A percentile compares a stretch with the other conserved stretches of the same genome.
Evolutionary conservation across 2,797 vertebrate genomes (phyloP).

Genomic region (Danio aesculapii): DNA sequence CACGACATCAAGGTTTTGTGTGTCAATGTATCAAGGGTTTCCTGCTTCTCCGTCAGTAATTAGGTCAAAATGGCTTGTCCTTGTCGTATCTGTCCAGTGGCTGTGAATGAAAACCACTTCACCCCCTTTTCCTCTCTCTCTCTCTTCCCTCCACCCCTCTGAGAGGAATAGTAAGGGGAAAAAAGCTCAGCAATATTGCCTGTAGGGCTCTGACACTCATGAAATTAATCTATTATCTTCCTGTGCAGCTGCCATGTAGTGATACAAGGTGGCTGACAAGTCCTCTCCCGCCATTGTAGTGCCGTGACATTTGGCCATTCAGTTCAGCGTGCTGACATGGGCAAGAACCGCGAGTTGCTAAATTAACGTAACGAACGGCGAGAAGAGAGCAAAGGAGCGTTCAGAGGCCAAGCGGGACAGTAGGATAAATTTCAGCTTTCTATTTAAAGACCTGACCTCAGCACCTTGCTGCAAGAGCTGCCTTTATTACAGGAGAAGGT

Average conservation of each 20-base stretch:
- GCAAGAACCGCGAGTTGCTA: constrained; percentile 80
- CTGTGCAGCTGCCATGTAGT: constrained; percentile 78
- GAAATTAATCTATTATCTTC: constrained; percentile 87
- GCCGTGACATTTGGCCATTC: constrained; percentile 81
- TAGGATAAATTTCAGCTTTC: constrained; percentile 79
- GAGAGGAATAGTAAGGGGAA: constrained; percentile 49
- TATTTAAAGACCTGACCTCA: constrained; percentile 89
- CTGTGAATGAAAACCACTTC: constrained; percentile 35
- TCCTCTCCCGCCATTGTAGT: constrained; percentile 76
- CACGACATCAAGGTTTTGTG: constrained; percentile 58
- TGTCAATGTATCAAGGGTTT: constrained; percentile 54
- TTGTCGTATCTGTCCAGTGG: constrained; percentile 48
- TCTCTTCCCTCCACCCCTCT: constrained; percentile 45
- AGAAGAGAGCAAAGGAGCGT: constrained; percentile 72
- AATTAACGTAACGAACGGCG: constrained; percentile 80
- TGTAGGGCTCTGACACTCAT: constrained; percentile 80
- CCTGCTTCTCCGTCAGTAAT: constrained; percentile 41
- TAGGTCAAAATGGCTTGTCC: constrained; percentile 57
- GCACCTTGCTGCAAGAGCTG: constrained; percentile 81
- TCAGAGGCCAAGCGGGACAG: constrained; percentile 76
- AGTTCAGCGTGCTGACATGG: constrained; percentile 82
- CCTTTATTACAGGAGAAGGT: constrained; percentile 85
- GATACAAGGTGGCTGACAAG: constrained; percentile 80
- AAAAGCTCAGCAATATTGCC: constrained; percentile 74
- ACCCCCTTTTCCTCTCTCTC: background rate